Conservation (phyloP, 1,140 invertebrate species). For the Drosophila novamexicana region DNA sequence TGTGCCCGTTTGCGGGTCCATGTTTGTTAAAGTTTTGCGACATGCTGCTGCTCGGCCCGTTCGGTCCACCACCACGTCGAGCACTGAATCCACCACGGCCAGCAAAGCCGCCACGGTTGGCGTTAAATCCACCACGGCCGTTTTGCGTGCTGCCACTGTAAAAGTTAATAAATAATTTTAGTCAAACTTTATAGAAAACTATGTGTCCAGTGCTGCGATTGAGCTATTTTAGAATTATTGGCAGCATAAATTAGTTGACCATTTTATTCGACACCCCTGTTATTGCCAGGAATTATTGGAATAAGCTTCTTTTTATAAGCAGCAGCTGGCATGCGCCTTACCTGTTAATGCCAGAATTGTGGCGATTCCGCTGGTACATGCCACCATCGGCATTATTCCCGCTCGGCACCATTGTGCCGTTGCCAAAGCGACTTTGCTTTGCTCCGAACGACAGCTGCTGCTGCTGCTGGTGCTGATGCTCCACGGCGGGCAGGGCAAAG, state of each 20-base stretch:
- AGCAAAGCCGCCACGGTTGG: constrained; percentile 68
- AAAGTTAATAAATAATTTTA: background rate
- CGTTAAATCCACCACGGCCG: constrained; percentile 80
- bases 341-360: constrained; percentile 46
- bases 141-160: constrained; percentile 56
- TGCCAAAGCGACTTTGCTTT: constrained; percentile 59
- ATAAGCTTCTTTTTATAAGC: too few relatives aligned
- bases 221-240: too few relatives aligned
- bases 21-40: constrained; percentile 46
- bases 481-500: constrained; percentile 66
- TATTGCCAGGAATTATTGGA: too few relatives aligned
- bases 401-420: constrained; percentile 43
- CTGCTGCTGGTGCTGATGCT: constrained; percentile 57
- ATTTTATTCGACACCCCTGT: too few relatives aligned
- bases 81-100: constrained; percentile 69
- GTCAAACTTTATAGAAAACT: too few relatives aligned
- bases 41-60: constrained; percentile 74
- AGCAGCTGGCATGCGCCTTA: constrained; percentile 3
- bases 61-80: constrained; percentile 53
- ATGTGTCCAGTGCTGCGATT: background rate
- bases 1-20: constrained; percentile 42
- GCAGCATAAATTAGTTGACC: too few relatives aligned
- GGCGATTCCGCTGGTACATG: constrained; percentile 45
- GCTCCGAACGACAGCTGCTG: constrained; percentile 52
- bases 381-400: constrained; percentile 26